These are phyloP conservation scores for Scaptomyza tumidula DNA, from an alignment of 2,888 invertebrate genomes.

Conservation along the genomic window DNA sequence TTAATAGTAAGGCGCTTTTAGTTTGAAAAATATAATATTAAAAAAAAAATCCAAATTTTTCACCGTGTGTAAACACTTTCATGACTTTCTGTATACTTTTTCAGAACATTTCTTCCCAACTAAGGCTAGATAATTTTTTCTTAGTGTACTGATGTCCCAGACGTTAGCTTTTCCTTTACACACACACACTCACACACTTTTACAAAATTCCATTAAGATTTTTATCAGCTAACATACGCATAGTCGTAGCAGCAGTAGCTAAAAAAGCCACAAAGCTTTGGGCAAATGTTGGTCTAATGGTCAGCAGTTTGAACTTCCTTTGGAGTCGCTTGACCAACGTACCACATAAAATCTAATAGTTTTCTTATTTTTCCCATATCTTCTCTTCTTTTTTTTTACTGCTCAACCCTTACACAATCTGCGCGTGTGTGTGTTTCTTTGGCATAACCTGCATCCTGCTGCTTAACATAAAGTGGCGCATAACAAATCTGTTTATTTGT, in stretches of 20 bases:
- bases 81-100: no score
- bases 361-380: slow-evolving; percentile 44
- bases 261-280: slow-evolving; percentile 9
- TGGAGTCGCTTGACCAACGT: slow-evolving; percentile 60
- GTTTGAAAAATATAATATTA: no score
- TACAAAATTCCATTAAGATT: slow-evolving; percentile 77
- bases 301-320: slow-evolving; percentile 68
- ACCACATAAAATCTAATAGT: slow-evolving; percentile 79
- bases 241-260: slow-evolving; percentile 23
- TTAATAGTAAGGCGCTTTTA: no score
- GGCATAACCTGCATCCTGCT: slow-evolving; percentile 31
- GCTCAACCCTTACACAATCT: slow-evolving; percentile 43
- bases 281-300: slow-evolving; percentile 57
- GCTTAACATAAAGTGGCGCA: slow-evolving; percentile 78
- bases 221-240: slow-evolving; percentile 73
- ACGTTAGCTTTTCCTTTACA: no score
- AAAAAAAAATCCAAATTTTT: no score
- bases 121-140: neutral
- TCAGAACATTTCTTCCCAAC: no score
- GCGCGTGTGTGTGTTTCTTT: slow-evolving; percentile 6
- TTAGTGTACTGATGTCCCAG: neutral
- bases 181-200: slow-evolving; percentile 21
- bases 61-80: no score
- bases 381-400: neutral
- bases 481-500: slow-evolving; percentile 81